Evolutionary conservation across 2,797 vertebrate species (phyloP).

Genomic region (Labeo calbasu): DNA sequence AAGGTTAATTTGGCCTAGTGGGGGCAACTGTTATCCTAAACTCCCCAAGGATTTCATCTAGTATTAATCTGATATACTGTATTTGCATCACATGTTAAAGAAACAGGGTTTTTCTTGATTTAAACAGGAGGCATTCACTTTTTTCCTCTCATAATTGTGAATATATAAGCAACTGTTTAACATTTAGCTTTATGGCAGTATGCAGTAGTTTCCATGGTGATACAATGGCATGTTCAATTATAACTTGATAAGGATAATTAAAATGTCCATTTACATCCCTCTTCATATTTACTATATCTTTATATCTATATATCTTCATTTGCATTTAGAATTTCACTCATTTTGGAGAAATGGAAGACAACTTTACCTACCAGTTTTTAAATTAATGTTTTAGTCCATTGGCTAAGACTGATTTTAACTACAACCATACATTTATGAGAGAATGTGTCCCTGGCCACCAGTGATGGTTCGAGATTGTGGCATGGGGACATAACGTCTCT

Average conservation of each 20-base stretch:
- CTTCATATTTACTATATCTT: background rate
- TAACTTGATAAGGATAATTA: constrained; percentile 21
- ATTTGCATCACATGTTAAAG: background rate
- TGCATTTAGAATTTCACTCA: background rate
- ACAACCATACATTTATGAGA: too few relatives aligned
- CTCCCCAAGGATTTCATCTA: background rate
- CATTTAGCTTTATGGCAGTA: constrained; percentile 16
- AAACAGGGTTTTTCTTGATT: background rate
- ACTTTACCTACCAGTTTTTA: background rate
- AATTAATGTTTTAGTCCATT: background rate
- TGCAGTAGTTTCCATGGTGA: constrained; percentile 52
- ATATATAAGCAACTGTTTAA: background rate
- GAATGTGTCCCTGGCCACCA: too few relatives aligned
- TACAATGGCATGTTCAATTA: constrained; percentile 23
- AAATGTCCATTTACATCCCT: background rate
- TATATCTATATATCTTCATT: background rate
- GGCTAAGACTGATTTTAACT: too few relatives aligned
- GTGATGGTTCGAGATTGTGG: too few relatives aligned
- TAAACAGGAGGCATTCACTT: background rate
- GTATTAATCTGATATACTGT: background rate
- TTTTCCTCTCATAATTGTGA: background rate
- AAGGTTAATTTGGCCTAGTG: background rate
- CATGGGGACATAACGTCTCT: too few relatives aligned
- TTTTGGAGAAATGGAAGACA: background rate
- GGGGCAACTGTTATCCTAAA: background rate